Evolutionary conservation across 2,113 vertebrate species (phyloP).

Genomic region (Motacilla alba): DNA sequence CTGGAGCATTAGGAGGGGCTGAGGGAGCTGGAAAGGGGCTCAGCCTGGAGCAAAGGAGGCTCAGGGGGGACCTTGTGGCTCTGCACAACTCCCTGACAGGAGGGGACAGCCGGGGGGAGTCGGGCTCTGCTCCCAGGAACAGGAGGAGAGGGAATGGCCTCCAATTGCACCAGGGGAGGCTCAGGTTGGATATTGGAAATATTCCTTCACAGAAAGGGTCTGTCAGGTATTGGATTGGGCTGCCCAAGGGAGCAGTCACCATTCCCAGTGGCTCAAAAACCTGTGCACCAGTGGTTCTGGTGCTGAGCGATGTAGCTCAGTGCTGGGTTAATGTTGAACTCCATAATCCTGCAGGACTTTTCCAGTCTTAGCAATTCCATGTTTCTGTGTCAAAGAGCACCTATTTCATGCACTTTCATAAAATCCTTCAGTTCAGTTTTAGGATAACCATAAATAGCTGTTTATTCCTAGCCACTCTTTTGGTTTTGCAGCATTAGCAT

Average conservation of each 20-base stretch:
- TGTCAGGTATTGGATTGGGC: background rate
- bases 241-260: background rate
- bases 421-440: background rate
- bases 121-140: background rate
- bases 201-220: accelerated
- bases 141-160: background rate
- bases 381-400: background rate
- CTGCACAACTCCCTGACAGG: background rate
- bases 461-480: background rate
- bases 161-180: background rate
- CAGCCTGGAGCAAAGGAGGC: background rate
- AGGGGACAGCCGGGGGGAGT: background rate
- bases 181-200: accelerated
- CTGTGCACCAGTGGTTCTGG: too few species aligned
- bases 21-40: background rate
- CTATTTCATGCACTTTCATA: background rate
- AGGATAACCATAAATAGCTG: background rate
- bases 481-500: slow-evolving; percentile 37
- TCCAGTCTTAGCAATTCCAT: background rate
- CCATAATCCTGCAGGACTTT: background rate
- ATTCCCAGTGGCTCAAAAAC: background rate
- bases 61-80: background rate
- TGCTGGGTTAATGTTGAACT: background rate
- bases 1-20: background rate
- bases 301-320: background rate